These are phyloP conservation scores for Microctonus hyperodae DNA, from an alignment of 2,888 invertebrate genomes.

Conservation along the genomic window DNA sequence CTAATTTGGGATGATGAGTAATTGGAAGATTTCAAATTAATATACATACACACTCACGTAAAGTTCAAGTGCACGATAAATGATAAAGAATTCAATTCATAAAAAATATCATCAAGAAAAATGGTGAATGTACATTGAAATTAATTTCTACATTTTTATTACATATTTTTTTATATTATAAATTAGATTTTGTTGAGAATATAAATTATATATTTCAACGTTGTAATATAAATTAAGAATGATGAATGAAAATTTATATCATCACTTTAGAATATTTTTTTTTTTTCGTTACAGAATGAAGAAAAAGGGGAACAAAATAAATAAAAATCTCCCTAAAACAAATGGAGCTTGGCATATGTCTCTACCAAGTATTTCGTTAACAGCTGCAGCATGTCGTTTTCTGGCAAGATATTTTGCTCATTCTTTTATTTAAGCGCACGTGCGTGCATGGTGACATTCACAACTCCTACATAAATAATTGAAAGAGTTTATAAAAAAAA, in stretches of 20 bases:
- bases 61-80: conserved; percentile 13
- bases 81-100: not conserved
- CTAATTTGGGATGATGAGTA: conserved; percentile 34
- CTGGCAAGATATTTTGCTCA: conserved; percentile 3
- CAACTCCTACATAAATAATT: not conserved
- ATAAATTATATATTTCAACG: no score
- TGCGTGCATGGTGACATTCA: conserved; percentile 1
- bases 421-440: not conserved
- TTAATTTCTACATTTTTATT: not conserved
- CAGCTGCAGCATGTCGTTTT: conserved; percentile 7
- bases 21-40: conserved; percentile 21
- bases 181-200: not conserved
- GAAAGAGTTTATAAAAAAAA: not conserved
- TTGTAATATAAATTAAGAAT: not conserved
- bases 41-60: not conserved
- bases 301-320: not conserved
- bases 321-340: not conserved
- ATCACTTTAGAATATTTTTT: conserved; percentile 14
- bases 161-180: not conserved
- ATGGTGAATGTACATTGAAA: no score
- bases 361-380: conserved; percentile 4
- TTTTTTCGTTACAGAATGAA: not conserved
- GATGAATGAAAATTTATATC: conserved; percentile 9
- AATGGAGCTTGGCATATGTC: conserved; percentile 15
- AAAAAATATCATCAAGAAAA: no score